These are phyloP conservation scores for Procambarus clarkii DNA, from an alignment of 1,140 invertebrate genomes.

Conservation along the genomic window DNA sequence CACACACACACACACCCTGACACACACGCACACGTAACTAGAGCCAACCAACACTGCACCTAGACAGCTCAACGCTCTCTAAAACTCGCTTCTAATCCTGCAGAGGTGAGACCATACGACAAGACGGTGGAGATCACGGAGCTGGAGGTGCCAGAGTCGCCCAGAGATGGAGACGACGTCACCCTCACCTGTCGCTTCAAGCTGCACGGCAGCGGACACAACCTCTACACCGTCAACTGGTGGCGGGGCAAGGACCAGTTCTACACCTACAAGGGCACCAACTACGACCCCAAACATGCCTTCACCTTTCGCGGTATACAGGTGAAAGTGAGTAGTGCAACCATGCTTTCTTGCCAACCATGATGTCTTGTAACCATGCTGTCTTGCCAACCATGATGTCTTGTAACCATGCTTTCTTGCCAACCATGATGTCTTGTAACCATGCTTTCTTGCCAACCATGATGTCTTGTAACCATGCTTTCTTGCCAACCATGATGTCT, in stretches of 20 bases:
- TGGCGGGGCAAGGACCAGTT: conserved; percentile 87
- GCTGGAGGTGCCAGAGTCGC: conserved; percentile 50
- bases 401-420: too few species aligned
- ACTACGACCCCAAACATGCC: conserved; percentile 81
- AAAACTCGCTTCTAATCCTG: background rate
- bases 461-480: too few species aligned
- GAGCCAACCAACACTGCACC: too few species aligned
- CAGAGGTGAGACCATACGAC: conserved; percentile 12
- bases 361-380: too few species aligned
- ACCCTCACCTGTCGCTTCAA: conserved; percentile 85
- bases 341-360: too few species aligned
- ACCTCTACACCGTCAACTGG: conserved; percentile 90
- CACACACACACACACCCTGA: too few species aligned
- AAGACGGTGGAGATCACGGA: conserved; percentile 62
- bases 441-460: too few species aligned
- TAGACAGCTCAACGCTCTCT: too few species aligned
- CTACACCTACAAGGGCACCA: conserved; percentile 83
- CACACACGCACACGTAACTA: too few species aligned
- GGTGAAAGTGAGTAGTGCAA: conserved; percentile 82
- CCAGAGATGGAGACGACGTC: conserved; percentile 55
- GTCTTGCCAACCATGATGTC: too few species aligned
- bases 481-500: too few species aligned
- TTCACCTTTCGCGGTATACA: conserved; percentile 82
- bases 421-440: too few species aligned
- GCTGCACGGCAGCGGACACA: conserved; percentile 82